Evolutionary conservation across 2,113 vertebrate genomes (phyloP).

Genomic region (Benitochromis conjunctus): DNA sequence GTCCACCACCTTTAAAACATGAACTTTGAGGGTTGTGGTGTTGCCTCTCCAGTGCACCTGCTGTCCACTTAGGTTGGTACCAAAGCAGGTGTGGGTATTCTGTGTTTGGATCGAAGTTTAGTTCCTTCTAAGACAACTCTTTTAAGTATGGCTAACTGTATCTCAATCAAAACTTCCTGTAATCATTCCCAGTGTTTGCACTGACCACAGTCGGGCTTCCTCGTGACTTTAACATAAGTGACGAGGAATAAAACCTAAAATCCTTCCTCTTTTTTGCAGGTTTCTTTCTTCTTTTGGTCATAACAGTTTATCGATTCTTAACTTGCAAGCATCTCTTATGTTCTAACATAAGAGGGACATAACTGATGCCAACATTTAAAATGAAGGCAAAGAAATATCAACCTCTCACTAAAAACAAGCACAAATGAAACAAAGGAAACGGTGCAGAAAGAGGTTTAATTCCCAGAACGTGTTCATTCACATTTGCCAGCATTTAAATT

Average conservation of each 20-base stretch:
- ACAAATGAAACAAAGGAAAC: neutral
- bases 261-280: neutral
- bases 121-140: neutral
- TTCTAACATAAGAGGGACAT: neutral
- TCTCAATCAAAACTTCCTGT: neutral
- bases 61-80: neutral
- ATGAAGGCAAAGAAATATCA: neutral
- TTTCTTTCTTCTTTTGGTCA: neutral
- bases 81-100: neutral
- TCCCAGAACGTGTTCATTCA: neutral
- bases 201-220: neutral
- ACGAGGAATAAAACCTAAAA: neutral
- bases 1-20: neutral
- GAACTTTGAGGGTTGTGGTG: neutral
- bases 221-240: neutral
- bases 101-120: neutral
- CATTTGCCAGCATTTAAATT: neutral
- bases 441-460: conserved; percentile 16
- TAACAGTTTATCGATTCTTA: neutral
- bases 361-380: neutral
- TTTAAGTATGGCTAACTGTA: neutral
- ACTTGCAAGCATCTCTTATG: neutral
- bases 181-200: neutral
- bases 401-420: neutral
- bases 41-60: neutral